A percentile compares a stretch with the other conserved stretches of the same genome.
Conservation (phyloP, 2,797 vertebrate species). For the Muscicapa comitata region DNA sequence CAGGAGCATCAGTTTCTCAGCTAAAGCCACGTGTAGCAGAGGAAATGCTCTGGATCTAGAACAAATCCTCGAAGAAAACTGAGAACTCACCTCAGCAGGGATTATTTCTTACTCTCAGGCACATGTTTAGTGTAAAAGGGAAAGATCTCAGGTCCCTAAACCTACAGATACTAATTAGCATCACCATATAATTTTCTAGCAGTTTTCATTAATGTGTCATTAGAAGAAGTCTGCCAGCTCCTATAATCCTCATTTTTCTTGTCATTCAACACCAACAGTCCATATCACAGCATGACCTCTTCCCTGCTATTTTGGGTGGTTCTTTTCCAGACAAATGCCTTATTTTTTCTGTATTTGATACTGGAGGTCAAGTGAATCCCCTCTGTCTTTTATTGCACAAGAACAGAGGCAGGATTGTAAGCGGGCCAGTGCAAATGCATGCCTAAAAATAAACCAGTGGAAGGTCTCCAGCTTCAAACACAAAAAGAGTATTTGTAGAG, state of each 20-base stretch:
- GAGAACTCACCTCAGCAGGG: neutral
- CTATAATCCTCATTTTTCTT: neutral
- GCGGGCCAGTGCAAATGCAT: neutral
- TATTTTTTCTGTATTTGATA: neutral
- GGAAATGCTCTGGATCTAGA: neutral
- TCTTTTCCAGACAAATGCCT: neutral
- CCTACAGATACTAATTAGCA: neutral
- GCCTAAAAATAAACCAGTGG: conserved; percentile 12
- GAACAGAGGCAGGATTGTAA: conserved; percentile 36
- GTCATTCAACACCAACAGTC: neutral
- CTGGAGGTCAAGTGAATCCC: neutral
- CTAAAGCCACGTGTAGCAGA: neutral
- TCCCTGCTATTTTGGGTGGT: neutral
- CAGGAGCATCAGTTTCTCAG: neutral
- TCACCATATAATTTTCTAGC: neutral
- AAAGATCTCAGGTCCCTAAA: neutral
- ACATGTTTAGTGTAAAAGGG: neutral
- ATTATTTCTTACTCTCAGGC: neutral
- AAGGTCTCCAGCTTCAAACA: neutral
- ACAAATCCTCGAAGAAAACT: neutral
- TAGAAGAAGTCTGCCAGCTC: neutral
- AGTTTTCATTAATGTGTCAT: neutral
- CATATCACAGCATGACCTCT: neutral
- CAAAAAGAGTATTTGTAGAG: neutral
- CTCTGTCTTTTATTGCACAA: neutral